Percentiles rank a stretch among this genome's conserved stretches.
These are phyloP conservation scores for Drosophila vallismaia DNA, from an alignment of 2,888 invertebrate species.

Conservation along the genomic window DNA sequence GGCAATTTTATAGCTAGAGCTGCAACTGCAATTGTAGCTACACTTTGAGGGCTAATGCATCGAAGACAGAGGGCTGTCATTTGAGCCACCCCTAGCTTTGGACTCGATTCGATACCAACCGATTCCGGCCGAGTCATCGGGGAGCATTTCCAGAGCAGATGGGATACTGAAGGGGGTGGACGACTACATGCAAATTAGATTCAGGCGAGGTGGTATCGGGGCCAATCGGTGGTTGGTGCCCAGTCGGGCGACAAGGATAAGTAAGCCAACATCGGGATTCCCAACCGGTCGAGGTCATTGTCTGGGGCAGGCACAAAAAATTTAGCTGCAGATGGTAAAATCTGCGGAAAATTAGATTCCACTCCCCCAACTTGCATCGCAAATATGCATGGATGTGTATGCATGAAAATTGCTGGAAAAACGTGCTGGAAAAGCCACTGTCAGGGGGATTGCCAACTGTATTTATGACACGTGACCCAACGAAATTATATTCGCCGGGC, in stretches of 20 bases:
- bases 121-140: constrained; percentile 32
- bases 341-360: constrained; percentile 75
- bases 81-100: constrained; percentile 25
- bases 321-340: constrained; percentile 53
- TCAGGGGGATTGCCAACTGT: constrained; percentile 8
- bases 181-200: constrained; percentile 63
- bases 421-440: constrained; percentile 33
- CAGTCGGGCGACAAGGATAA: constrained; percentile 55
- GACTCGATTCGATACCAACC: constrained; percentile 13
- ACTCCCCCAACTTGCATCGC: constrained; percentile 9
- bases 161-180: constrained; percentile 19
- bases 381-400: constrained; percentile 33
- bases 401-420: constrained; percentile 22
- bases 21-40: constrained; percentile 28
- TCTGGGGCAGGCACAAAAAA: constrained; percentile 34
- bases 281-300: constrained; percentile 30
- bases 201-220: constrained; percentile 41
- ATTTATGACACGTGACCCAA: constrained; percentile 51
- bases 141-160: constrained; percentile 38
- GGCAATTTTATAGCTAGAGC: constrained; percentile 53
- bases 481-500: constrained; percentile 52
- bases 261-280: constrained; percentile 45
- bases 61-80: constrained; percentile 52
- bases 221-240: constrained; percentile 31
- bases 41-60: constrained; percentile 50